Conservation (phyloP, 2,888 invertebrate genomes). For the Taenaris catops region DNA sequence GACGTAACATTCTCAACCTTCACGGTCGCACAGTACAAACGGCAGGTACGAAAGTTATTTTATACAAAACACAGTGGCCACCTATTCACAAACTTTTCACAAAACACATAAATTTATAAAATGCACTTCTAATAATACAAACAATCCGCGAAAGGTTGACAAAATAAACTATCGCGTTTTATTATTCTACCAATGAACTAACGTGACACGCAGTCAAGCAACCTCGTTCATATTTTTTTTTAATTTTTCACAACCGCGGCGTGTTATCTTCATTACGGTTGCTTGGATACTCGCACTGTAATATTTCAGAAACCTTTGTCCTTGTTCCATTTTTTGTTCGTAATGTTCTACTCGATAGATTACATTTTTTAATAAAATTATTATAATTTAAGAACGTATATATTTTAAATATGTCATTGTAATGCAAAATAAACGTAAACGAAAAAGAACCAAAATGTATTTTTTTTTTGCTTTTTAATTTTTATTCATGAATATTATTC, state of each 20-base stretch:
- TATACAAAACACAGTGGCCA: constrained; percentile 29
- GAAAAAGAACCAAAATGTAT: no score
- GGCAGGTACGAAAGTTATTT: constrained; percentile 47
- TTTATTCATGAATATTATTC: no score
- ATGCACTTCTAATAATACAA: constrained; percentile 34
- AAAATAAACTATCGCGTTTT: constrained; percentile 60
- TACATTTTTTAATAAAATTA: no score
- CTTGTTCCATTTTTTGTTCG: no score
- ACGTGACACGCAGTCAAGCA: constrained; percentile 80
- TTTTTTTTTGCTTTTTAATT: no score
- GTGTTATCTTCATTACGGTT: constrained; percentile 31
- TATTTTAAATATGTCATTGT: no score
- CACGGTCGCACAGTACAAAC: constrained; percentile 72
- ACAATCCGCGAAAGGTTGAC: constrained; percentile 36
- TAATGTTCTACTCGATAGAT: no score
- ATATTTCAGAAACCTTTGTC: constrained; percentile 8
- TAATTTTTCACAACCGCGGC: constrained; percentile 36
- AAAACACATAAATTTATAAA: constrained; percentile 38
- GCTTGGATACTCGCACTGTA: constrained; percentile 23
- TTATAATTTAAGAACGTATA: no score
- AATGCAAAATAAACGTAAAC: no score
- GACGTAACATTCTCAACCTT: no score
- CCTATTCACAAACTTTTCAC: constrained; percentile 33
- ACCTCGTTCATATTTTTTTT: constrained; percentile 47
- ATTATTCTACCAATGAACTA: constrained; percentile 62